Percentiles rank a stretch among this genome's conserved stretches.
phyloP scores from a whole-genome alignment of 2,113 vertebrate species.

The Alligator sinensis region DNA sequence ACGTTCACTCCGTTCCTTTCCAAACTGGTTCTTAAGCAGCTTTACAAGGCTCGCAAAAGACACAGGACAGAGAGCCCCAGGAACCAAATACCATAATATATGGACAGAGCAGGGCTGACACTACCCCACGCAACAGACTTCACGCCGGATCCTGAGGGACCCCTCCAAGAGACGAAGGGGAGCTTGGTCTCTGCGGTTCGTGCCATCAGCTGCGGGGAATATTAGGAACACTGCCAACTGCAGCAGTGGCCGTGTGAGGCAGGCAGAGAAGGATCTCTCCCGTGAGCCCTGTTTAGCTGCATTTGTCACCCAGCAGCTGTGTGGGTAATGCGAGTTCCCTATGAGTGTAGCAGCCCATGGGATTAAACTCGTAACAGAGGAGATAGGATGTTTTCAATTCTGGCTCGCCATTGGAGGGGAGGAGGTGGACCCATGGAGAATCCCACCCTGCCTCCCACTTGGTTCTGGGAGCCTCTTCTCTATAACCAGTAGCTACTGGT shows the following conservation, averaged over 20 bases:
- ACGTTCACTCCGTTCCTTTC: background rate
- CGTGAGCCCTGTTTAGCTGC: fast-evolving
- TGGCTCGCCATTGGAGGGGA: fast-evolving
- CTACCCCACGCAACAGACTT: background rate
- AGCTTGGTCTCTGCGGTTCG: background rate
- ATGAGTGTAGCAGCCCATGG: background rate
- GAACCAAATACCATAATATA: background rate
- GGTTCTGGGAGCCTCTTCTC: no score
- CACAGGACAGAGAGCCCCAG: background rate
- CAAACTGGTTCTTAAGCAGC: background rate
- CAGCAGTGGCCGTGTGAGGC: background rate
- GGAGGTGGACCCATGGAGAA: no score
- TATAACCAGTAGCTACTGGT: no score
- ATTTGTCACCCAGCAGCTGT: background rate
- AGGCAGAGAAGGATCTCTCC: background rate
- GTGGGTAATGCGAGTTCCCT: background rate
- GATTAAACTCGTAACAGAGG: background rate
- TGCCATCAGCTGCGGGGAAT: background rate
- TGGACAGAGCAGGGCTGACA: background rate
- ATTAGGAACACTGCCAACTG: background rate
- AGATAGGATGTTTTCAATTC: background rate
- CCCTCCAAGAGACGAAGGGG: background rate
- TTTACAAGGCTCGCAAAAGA: background rate
- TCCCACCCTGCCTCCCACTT: no score
- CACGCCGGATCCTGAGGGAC: background rate